Conservation (phyloP, 2,113 vertebrate genomes). For the Pelecanus crispus region DNA sequence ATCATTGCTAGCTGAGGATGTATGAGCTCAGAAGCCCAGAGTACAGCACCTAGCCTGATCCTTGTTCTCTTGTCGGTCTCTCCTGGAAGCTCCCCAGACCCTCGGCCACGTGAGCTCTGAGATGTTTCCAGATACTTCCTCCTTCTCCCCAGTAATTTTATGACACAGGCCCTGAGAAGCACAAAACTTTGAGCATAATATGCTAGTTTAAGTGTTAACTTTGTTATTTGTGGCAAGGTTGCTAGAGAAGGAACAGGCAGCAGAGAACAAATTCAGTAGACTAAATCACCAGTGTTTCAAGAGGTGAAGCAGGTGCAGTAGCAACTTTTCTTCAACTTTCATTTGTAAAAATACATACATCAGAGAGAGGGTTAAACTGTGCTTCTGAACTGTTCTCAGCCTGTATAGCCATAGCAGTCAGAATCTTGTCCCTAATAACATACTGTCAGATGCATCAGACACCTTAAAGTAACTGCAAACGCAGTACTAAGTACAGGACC, state of each 20-base stretch:
- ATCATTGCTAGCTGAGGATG: neutral
- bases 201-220: neutral
- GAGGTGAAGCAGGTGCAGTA: neutral
- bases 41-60: neutral
- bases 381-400: neutral
- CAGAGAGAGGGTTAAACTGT: neutral
- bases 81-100: neutral
- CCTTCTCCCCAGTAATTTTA: neutral
- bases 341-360: neutral
- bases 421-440: neutral
- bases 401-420: rapidly evolving
- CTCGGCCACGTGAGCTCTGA: neutral
- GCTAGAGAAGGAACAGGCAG: neutral
- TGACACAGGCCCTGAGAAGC: neutral
- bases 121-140: neutral
- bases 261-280: neutral
- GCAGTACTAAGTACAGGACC: too few species aligned
- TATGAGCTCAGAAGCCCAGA: neutral
- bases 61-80: neutral
- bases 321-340: neutral
- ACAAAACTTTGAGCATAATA: neutral
- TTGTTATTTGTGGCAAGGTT: neutral
- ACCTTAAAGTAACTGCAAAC: neutral
- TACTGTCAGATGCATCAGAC: neutral
- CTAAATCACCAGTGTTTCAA: neutral